phyloP scores from a whole-genome alignment of 2,797 vertebrate genomes.

The Babyrousa celebensis region DNA sequence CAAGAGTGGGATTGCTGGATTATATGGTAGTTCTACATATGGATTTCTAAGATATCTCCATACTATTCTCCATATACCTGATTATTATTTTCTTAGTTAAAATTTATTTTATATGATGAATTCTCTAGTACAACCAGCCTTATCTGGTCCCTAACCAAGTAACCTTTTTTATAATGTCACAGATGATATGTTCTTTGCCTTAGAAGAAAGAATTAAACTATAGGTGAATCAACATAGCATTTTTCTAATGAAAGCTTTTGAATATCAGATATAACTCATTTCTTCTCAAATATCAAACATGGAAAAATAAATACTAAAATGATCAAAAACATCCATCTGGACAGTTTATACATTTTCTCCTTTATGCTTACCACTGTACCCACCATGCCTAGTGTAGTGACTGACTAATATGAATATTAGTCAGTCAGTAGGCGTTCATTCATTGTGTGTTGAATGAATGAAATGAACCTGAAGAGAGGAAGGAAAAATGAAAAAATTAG shows the following conservation, averaged over 20 bases:
- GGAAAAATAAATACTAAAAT: slow-evolving; percentile 45
- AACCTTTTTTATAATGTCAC: slow-evolving; percentile 26
- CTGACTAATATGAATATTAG: background rate
- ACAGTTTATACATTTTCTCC: background rate
- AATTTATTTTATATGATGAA: slow-evolving; percentile 9
- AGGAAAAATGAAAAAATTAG: slow-evolving; percentile 12
- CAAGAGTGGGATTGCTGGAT: too few species aligned
- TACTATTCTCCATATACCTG: too few species aligned
- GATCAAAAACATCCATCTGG: background rate
- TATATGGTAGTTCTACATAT: too few species aligned
- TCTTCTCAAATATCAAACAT: slow-evolving; percentile 51
- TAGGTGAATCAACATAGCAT: slow-evolving; percentile 12
- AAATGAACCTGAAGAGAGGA: slow-evolving; percentile 37
- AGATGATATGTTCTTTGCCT: background rate
- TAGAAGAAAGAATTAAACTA: background rate
- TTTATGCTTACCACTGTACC: slow-evolving; percentile 14
- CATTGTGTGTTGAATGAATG: background rate
- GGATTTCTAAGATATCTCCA: too few species aligned
- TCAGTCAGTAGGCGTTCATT: background rate
- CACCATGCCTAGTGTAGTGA: background rate
- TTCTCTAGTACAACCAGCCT: background rate
- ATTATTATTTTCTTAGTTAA: slow-evolving; percentile 50
- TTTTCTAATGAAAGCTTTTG: slow-evolving; percentile 45
- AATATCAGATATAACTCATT: slow-evolving; percentile 11
- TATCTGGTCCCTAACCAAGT: slow-evolving; percentile 39